Evolutionary conservation across 1,140 invertebrate genomes (phyloP).

Genomic region (Laupala kohalensis): DNA sequence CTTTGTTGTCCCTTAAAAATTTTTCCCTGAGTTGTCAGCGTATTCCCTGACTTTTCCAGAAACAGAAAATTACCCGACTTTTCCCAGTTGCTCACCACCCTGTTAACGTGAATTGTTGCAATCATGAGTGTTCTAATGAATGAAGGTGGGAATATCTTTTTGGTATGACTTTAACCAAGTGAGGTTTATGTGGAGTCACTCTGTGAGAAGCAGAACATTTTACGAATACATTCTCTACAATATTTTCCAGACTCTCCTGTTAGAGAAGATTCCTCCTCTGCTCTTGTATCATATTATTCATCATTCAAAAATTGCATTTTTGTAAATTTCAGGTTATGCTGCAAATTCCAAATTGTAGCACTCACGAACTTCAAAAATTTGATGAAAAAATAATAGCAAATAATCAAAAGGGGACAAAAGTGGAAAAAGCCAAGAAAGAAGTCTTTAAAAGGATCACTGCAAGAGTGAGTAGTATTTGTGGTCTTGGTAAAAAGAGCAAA

Average conservation of each 20-base stretch:
- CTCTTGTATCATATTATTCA: neutral
- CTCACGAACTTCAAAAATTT: constrained; percentile 60
- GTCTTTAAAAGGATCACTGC: constrained; percentile 77
- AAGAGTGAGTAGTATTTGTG: constrained; percentile 37
- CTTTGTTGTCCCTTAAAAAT: too few species aligned
- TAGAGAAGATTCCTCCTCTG: neutral
- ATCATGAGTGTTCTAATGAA: neutral
- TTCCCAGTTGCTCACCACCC: too few species aligned
- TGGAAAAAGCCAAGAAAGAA: constrained; percentile 80
- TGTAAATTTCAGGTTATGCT: constrained; percentile 40
- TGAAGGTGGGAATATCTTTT: neutral
- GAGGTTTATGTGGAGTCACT: neutral
- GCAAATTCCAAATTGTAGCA: constrained; percentile 62
- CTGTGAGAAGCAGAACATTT: neutral
- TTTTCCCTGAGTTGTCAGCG: too few species aligned
- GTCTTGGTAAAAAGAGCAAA: neutral
- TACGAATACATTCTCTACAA: neutral
- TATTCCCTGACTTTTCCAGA: too few species aligned
- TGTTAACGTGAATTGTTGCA: neutral
- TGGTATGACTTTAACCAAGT: neutral
- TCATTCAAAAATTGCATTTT: neutral
- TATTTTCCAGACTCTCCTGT: neutral
- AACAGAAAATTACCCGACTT: too few species aligned
- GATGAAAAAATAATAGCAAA: constrained; percentile 66
- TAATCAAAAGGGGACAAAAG: constrained; percentile 56